A percentile compares a stretch with the other conserved stretches of the same genome.
phyloP scores from a whole-genome alignment of 2,888 invertebrate genomes.

The Trichopria drosophilae region DNA sequence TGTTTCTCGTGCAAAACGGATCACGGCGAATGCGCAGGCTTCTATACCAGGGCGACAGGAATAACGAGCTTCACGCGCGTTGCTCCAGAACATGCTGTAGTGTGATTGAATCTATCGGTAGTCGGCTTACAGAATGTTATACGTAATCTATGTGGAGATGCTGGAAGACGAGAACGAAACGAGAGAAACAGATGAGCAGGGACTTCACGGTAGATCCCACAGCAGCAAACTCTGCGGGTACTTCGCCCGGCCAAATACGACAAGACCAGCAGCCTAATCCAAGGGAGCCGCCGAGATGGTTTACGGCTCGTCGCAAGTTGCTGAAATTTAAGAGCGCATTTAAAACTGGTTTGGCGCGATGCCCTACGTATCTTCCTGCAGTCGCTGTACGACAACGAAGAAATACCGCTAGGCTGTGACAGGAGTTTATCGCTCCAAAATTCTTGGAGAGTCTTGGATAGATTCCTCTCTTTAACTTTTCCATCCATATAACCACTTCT shows the following conservation, averaged over 20 bases:
- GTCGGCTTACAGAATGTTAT: slow-evolving; percentile 40
- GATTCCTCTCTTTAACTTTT: slow-evolving; percentile 52
- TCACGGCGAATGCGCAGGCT: too few species aligned
- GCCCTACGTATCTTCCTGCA: slow-evolving; percentile 54
- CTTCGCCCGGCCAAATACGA: slow-evolving; percentile 47
- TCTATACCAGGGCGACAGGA: too few species aligned
- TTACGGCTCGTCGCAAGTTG: slow-evolving; percentile 57
- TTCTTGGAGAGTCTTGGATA: slow-evolving; percentile 56
- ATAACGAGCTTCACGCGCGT: too few species aligned
- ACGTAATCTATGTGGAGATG: slow-evolving; percentile 45
- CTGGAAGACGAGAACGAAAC: slow-evolving; percentile 28
- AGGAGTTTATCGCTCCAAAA: slow-evolving; percentile 57
- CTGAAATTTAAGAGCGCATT: slow-evolving; percentile 58
- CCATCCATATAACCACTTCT: too few species aligned
- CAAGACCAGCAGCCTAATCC: slow-evolving; percentile 51
- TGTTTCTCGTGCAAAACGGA: too few species aligned
- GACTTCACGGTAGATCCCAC: slow-evolving; percentile 43
- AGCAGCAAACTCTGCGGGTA: slow-evolving; percentile 49
- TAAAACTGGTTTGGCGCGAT: slow-evolving; percentile 59
- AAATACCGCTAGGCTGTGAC: slow-evolving; percentile 53
- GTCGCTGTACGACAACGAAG: slow-evolving; percentile 49
- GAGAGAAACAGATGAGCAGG: slow-evolving; percentile 36
- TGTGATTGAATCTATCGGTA: slow-evolving; percentile 40
- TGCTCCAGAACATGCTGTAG: too few species aligned
- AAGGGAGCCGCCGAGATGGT: slow-evolving; percentile 53